phyloP scores from a whole-genome alignment of 2,797 vertebrate genomes.

The Periparus ater region DNA sequence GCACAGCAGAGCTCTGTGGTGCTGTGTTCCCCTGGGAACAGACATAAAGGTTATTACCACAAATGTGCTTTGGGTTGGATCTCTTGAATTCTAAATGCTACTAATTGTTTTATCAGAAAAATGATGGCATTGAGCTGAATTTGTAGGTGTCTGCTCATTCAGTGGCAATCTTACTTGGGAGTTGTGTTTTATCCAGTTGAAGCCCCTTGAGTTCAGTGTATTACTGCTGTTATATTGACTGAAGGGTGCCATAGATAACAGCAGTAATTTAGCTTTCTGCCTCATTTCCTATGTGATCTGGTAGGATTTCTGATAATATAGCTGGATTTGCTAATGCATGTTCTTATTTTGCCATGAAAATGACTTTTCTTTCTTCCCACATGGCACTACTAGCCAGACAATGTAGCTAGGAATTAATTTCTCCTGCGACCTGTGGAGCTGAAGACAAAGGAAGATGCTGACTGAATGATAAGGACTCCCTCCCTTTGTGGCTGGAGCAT shows the following conservation, averaged over 20 bases:
- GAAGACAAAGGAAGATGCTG: constrained; percentile 30
- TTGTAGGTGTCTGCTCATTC: background rate
- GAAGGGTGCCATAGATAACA: background rate
- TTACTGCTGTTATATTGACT: background rate
- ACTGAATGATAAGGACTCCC: constrained; percentile 37
- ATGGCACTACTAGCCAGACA: constrained; percentile 2
- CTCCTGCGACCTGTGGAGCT: background rate
- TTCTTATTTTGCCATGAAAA: constrained; percentile 31
- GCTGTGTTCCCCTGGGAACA: background rate
- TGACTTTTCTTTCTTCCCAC: background rate
- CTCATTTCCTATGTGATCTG: background rate
- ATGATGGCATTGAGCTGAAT: background rate
- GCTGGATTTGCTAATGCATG: background rate
- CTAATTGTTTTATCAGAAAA: background rate
- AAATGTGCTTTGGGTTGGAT: background rate
- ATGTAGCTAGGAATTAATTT: constrained; percentile 32
- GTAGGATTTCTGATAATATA: background rate
- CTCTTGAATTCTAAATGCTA: background rate
- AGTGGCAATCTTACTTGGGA: background rate
- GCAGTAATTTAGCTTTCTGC: background rate
- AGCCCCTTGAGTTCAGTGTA: background rate
- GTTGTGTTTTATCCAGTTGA: background rate
- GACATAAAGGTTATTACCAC: background rate
- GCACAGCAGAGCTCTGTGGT: background rate
- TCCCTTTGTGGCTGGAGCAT: constrained; percentile 17